Evolutionary conservation across 2,797 vertebrate species (phyloP).

Genomic region (Mus caroli): DNA sequence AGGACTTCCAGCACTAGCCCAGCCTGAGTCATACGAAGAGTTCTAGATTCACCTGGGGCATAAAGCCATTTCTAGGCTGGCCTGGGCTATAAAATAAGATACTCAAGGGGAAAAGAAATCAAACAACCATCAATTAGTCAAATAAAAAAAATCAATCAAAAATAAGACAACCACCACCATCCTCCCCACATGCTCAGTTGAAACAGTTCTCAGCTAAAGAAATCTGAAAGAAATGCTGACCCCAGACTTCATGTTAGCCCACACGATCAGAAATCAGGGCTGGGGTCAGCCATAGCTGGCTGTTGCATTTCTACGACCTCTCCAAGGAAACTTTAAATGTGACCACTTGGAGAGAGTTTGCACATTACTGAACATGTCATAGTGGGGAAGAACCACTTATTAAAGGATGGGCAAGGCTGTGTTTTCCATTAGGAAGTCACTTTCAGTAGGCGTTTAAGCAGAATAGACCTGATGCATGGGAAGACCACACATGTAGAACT

Average conservation of each 20-base stretch:
- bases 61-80: background rate
- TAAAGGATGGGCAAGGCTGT: background rate
- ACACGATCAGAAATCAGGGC: background rate
- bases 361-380: conserved; percentile 39
- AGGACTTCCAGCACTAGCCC: background rate
- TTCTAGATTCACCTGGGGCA: background rate
- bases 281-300: background rate
- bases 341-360: background rate
- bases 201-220: background rate
- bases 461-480: background rate
- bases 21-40: background rate
- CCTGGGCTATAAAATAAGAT: background rate
- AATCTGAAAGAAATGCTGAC: background rate
- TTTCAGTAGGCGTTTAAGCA: background rate
- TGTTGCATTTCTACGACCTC: background rate
- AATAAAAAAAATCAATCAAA: background rate
- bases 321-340: conserved; percentile 1
- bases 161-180: background rate
- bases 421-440: background rate
- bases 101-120: background rate
- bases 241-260: background rate
- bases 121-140: background rate
- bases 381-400: background rate
- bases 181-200: background rate
- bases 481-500: background rate